These are phyloP conservation scores for Onychomys arenicola DNA, from an alignment of 2,797 vertebrate genomes.

Conservation along the genomic window DNA sequence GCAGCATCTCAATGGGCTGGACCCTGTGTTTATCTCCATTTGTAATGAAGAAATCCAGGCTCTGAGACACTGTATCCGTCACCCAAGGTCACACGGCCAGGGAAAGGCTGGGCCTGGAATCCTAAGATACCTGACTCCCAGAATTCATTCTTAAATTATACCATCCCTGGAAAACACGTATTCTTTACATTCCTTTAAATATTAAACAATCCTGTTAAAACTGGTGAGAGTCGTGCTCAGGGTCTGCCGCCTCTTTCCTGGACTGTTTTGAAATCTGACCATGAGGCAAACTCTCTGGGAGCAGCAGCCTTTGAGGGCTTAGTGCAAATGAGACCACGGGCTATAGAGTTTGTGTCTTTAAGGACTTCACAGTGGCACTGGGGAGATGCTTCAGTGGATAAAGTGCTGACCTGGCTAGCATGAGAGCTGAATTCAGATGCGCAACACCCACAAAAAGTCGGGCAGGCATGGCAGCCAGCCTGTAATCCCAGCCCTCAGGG, in stretches of 20 bases:
- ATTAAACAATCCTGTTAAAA: background rate
- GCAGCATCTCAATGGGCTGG: background rate
- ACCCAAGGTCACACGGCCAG: conserved; percentile 28
- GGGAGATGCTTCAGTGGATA: background rate
- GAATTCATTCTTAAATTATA: conserved; percentile 9
- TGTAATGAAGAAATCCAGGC: background rate
- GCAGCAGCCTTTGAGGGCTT: background rate
- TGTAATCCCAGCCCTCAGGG: background rate
- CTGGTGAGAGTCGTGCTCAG: background rate
- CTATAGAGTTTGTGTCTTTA: background rate
- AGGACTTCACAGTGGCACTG: background rate
- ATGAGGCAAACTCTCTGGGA: background rate
- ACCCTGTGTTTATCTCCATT: background rate
- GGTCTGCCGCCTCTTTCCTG: background rate
- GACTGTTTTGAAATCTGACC: background rate
- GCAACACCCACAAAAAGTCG: background rate
- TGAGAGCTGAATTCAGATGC: background rate
- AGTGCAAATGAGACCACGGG: conserved; percentile 1
- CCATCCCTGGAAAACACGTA: conserved; percentile 11
- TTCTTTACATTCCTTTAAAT: conserved; percentile 21
- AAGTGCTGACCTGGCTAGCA: background rate
- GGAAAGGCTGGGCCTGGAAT: background rate
- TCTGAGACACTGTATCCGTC: background rate
- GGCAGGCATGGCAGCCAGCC: background rate
- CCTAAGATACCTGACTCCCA: background rate